phyloP scores from a whole-genome alignment of 2,888 invertebrate genomes.

The Poecilus cupreus region DNA sequence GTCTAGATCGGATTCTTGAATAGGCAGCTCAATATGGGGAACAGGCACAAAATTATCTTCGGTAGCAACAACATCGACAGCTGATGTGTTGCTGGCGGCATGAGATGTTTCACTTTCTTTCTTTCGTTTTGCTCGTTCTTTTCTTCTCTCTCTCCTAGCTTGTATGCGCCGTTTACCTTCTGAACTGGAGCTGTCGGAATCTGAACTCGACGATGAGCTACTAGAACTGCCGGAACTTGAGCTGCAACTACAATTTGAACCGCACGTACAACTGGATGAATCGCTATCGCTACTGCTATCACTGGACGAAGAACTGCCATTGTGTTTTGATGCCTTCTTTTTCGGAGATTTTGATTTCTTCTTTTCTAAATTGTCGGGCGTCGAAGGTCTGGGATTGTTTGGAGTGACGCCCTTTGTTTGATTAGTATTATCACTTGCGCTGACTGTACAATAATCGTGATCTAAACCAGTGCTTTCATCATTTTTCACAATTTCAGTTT shows the following conservation, averaged over 20 bases:
- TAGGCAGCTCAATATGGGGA: conserved; percentile 76
- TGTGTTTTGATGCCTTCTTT: conserved; percentile 70
- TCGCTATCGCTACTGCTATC: conserved; percentile 85
- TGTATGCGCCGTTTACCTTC: conserved; percentile 74
- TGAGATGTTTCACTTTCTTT: conserved; percentile 70
- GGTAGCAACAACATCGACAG: conserved; percentile 75
- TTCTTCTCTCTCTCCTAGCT: conserved; percentile 71
- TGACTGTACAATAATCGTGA: conserved; percentile 71
- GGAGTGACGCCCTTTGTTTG: conserved; percentile 59
- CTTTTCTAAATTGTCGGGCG: conserved; percentile 65
- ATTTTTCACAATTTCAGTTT: conserved; percentile 70
- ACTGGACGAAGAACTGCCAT: conserved; percentile 80
- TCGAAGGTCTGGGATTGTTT: conserved; percentile 64
- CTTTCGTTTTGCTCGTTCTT: conserved; percentile 73
- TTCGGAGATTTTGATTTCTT: conserved; percentile 74
- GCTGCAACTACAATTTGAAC: conserved; percentile 89
- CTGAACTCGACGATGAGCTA: conserved; percentile 72
- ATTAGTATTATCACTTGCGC: conserved; percentile 61
- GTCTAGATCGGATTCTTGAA: conserved; percentile 89
- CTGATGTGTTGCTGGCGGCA: conserved; percentile 71
- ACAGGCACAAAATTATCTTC: conserved; percentile 71
- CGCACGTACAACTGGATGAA: conserved; percentile 86
- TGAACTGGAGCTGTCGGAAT: conserved; percentile 79
- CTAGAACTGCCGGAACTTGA: conserved; percentile 79
- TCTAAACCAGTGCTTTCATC: conserved; percentile 68